These are phyloP conservation scores for Sorex araneus DNA, from an alignment of 2,113 vertebrate species.

Conservation along the genomic window DNA sequence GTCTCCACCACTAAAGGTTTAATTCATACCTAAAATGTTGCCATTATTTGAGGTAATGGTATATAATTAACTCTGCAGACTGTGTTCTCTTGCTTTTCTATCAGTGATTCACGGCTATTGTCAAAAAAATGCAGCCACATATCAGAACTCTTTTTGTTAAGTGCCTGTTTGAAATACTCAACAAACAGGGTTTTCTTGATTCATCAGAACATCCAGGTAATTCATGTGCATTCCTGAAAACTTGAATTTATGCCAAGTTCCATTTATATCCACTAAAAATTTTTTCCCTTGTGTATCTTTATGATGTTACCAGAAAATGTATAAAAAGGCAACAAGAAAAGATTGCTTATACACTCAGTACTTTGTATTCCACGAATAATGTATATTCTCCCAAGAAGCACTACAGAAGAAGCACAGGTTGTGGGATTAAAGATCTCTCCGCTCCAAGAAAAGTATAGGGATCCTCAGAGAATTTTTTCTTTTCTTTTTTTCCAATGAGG, in stretches of 20 bases:
- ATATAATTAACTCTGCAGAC: slow-evolving; percentile 86
- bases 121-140: slow-evolving; percentile 77
- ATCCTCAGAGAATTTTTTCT: not conserved
- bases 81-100: slow-evolving; percentile 85
- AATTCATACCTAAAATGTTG: slow-evolving; percentile 86
- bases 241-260: not conserved
- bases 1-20: slow-evolving; percentile 84
- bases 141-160: slow-evolving; percentile 80
- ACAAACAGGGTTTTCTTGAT: slow-evolving; percentile 74
- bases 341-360: not conserved
- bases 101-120: slow-evolving; percentile 83
- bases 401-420: not conserved
- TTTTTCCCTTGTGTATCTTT: slow-evolving; percentile 58
- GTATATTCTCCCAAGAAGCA: not conserved
- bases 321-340: not conserved
- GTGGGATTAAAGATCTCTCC: not conserved
- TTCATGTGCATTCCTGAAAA: slow-evolving; percentile 34
- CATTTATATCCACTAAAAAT: slow-evolving; percentile 27
- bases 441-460: not conserved
- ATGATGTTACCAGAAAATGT: slow-evolving; percentile 34
- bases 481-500: not conserved
- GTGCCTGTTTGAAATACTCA: slow-evolving; percentile 61
- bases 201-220: slow-evolving; percentile 53
- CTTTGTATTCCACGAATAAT: too few species aligned
- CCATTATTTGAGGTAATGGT: slow-evolving; percentile 88